Percentiles rank a stretch among this genome's conserved stretches.
phyloP scores from a whole-genome alignment of 2,888 invertebrate genomes.

The Odontomyia ornata region DNA sequence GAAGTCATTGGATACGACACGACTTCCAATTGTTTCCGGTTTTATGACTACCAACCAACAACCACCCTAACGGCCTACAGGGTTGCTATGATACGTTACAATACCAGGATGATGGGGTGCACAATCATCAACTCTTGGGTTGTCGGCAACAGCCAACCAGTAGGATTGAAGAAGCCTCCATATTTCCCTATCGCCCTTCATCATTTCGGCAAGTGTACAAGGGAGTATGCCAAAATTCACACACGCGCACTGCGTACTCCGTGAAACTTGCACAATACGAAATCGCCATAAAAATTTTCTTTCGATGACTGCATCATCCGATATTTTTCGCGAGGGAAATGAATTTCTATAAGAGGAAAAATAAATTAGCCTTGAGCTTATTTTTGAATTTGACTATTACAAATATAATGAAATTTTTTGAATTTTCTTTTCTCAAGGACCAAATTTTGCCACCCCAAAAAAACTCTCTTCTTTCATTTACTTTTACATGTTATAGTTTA shows the following conservation, averaged over 20 bases:
- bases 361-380: no score
- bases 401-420: no score
- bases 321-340: no score
- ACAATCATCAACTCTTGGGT: conserved; percentile 20
- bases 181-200: conserved; percentile 14
- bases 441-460: no score
- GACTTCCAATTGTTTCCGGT: conserved; percentile 40
- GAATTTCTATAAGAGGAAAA: no score
- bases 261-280: no score
- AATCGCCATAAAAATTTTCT: no score
- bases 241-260: conserved; percentile 19
- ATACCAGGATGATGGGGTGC: neutral
- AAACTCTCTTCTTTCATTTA: no score
- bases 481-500: no score
- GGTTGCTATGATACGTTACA: conserved; percentile 41
- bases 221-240: conserved; percentile 9
- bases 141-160: conserved; percentile 36
- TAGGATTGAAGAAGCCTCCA: conserved; percentile 37
- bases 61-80: conserved; percentile 10
- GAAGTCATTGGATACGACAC: conserved; percentile 38
- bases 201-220: conserved; percentile 2
- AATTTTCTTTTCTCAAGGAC: no score
- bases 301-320: no score
- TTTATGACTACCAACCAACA: conserved; percentile 41
- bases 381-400: no score